phyloP scores from a whole-genome alignment of 2,797 vertebrate species.

The Moxostoma hubbsi region DNA sequence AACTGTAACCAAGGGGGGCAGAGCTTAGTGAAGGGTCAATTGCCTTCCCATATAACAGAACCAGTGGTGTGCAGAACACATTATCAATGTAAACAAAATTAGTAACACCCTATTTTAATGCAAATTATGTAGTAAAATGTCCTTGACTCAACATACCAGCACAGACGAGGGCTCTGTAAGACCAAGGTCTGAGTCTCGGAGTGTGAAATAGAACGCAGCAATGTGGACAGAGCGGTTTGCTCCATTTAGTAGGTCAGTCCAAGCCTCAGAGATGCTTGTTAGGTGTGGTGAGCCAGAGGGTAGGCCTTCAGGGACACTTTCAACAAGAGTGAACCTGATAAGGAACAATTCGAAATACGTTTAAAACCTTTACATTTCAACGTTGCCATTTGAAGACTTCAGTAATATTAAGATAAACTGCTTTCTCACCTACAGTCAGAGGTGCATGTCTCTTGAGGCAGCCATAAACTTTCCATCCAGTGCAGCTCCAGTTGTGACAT shows the following conservation, averaged over 20 bases:
- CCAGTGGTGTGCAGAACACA: neutral
- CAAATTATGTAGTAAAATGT: neutral
- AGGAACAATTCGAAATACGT: neutral
- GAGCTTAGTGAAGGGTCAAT: neutral
- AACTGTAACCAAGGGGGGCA: too few relatives aligned
- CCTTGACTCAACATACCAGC: conserved; percentile 8
- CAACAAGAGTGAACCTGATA: conserved; percentile 76
- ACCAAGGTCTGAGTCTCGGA: conserved; percentile 63
- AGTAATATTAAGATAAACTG: neutral
- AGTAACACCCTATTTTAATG: neutral
- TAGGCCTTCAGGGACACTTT: conserved; percentile 77
- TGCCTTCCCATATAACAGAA: neutral
- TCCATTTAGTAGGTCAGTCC: conserved; percentile 72
- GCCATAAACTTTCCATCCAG: conserved; percentile 70
- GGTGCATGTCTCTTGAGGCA: conserved; percentile 66
- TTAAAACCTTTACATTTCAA: neutral
- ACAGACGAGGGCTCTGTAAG: conserved; percentile 55
- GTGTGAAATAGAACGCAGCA: conserved; percentile 80
- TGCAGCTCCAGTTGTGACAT: conserved; percentile 73
- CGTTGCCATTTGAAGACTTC: neutral
- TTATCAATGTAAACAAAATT: neutral
- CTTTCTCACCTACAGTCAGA: conserved; percentile 77
- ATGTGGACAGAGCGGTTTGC: conserved; percentile 77
- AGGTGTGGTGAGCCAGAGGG: conserved; percentile 43
- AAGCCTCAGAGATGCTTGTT: conserved; percentile 72